These are phyloP conservation scores for Protophormia terraenovae DNA, from an alignment of 2,888 invertebrate genomes.

Conservation along the genomic window DNA sequence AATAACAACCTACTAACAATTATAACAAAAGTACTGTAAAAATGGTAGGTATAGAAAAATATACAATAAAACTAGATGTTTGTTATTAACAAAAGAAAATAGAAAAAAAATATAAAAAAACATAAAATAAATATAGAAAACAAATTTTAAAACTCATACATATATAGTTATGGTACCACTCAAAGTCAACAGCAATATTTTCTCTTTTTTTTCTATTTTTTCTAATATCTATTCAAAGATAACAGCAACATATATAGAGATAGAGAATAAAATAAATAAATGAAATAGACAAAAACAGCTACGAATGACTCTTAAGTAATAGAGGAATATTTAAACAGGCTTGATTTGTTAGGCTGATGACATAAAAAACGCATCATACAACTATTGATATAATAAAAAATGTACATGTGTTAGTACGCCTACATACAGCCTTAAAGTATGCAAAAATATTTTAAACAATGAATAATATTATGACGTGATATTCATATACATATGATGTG, in stretches of 20 bases:
- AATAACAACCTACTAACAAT: constrained; percentile 7
- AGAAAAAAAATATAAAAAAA: background rate
- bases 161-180: background rate
- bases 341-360: constrained; percentile 48
- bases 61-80: constrained; percentile 10
- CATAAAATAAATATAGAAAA: constrained; percentile 12
- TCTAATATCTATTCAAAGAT: background rate
- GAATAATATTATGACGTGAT: constrained; percentile 35
- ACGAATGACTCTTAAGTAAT: background rate
- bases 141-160: constrained; percentile 27
- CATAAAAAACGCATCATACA: background rate
- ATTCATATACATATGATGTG: background rate
- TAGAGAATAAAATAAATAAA: background rate
- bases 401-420: background rate
- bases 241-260: background rate
- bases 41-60: background rate
- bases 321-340: constrained; percentile 31
- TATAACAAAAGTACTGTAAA: constrained; percentile 11
- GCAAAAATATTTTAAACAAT: constrained; percentile 61
- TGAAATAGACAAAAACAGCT: background rate
- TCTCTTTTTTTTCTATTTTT: too few relatives aligned
- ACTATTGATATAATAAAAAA: too few relatives aligned
- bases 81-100: constrained; percentile 9
- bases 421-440: constrained; percentile 39
- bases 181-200: constrained; percentile 31